These are phyloP conservation scores for Acleris literana DNA, from an alignment of 2,888 invertebrate species.

Conservation along the genomic window DNA sequence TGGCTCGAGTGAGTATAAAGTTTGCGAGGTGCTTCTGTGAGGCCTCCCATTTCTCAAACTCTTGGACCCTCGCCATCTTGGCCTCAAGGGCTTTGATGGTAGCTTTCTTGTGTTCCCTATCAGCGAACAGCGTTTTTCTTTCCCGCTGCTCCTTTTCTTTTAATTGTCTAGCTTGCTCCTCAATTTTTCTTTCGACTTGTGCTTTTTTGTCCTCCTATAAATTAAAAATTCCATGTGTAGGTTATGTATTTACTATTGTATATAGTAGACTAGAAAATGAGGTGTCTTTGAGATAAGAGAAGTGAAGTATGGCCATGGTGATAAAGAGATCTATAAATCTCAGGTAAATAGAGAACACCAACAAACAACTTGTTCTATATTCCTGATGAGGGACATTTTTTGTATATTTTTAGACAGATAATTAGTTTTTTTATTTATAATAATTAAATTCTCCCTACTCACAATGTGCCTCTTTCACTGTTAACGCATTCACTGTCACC, in stretches of 20 bases:
- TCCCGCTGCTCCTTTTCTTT: constrained; percentile 92
- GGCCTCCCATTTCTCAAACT: constrained; percentile 94
- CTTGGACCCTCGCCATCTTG: constrained; percentile 93
- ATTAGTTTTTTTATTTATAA: no score
- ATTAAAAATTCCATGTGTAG: neutral
- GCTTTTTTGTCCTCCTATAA: constrained; percentile 81
- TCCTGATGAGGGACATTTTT: no score
- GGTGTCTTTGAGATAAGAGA: no score
- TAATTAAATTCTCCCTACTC: neutral
- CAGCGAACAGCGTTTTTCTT: constrained; percentile 92
- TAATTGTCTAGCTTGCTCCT: constrained; percentile 94
- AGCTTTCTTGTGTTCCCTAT: constrained; percentile 93
- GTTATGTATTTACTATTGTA: neutral
- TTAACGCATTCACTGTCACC: no score
- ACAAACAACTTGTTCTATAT: no score
- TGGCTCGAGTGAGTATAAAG: constrained; percentile 93
- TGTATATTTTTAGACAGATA: no score
- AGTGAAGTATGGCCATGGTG: no score
- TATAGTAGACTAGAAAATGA: no score
- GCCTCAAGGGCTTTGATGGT: constrained; percentile 94
- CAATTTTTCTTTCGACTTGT: constrained; percentile 96
- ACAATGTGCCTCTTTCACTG: neutral
- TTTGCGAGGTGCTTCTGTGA: constrained; percentile 88
- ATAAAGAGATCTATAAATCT: no score
- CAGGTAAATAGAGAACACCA: no score